These are phyloP conservation scores for Eira barbara DNA, from an alignment of 2,113 vertebrate species.

Conservation along the genomic window DNA sequence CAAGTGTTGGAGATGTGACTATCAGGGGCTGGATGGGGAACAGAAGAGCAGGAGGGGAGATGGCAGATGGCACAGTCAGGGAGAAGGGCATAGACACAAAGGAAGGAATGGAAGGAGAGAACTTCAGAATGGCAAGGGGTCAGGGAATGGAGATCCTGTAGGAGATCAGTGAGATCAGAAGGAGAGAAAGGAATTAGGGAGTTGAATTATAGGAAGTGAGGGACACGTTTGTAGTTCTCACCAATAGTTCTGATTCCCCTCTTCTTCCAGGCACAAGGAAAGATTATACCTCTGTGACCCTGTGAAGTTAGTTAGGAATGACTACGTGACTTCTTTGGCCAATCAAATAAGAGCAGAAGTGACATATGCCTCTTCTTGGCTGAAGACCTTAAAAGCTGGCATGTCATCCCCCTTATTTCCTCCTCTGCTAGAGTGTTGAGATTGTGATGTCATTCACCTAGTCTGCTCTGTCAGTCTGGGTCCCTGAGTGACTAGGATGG, in stretches of 20 bases:
- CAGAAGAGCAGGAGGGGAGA: background rate
- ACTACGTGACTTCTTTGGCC: background rate
- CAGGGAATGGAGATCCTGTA: background rate
- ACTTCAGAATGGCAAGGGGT: background rate
- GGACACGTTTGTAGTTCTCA: background rate
- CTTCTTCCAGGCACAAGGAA: background rate
- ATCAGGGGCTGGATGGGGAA: background rate
- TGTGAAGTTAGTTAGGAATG: background rate
- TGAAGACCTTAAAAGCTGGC: background rate
- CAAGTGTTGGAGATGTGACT: background rate
- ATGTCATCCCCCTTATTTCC: background rate
- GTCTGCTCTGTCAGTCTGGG: background rate
- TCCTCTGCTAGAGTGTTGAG: background rate
- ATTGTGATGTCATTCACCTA: background rate
- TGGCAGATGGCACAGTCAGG: background rate
- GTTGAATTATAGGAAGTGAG: background rate
- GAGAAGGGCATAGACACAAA: background rate
- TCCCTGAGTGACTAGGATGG: background rate
- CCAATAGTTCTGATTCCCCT: background rate
- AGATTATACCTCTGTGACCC: background rate
- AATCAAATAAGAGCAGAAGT: background rate
- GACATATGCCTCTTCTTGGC: background rate
- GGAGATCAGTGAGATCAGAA: background rate
- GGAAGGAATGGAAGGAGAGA: background rate
- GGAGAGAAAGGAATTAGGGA: background rate